These are phyloP conservation scores for Amphiprion ocellaris DNA, from an alignment of 2,113 vertebrate species.

Conservation along the genomic window DNA sequence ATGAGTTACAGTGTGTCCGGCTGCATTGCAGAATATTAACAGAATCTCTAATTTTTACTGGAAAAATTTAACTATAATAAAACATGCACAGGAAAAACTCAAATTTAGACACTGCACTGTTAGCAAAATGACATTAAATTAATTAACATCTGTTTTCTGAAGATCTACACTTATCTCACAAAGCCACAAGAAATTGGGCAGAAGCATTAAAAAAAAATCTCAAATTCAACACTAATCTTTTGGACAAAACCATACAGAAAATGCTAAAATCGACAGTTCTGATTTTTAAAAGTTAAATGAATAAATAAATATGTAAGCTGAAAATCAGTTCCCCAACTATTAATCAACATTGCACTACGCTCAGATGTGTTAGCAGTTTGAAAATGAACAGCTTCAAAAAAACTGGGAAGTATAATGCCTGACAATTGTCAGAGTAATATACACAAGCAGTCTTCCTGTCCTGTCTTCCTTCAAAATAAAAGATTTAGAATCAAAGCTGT, in stretches of 20 bases:
- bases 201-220: not conserved
- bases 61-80: too few relatives aligned
- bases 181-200: not conserved
- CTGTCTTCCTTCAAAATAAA: not conserved
- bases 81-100: too few relatives aligned
- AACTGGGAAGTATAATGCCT: not conserved
- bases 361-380: too few relatives aligned
- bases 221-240: not conserved
- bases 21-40: too few relatives aligned
- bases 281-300: not conserved
- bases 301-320: not conserved
- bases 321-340: too few relatives aligned
- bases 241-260: not conserved
- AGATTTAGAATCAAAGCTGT: not conserved
- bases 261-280: not conserved
- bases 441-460: not conserved
- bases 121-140: not conserved
- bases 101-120: not conserved
- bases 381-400: not conserved
- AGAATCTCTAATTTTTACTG: too few relatives aligned
- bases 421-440: not conserved
- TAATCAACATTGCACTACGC: too few relatives aligned
- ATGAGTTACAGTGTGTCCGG: not conserved
- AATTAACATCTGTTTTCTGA: not conserved
- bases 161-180: not conserved